Evolutionary conservation across 2,888 invertebrate species (phyloP).

Genomic region (Ferrisia virgata): DNA sequence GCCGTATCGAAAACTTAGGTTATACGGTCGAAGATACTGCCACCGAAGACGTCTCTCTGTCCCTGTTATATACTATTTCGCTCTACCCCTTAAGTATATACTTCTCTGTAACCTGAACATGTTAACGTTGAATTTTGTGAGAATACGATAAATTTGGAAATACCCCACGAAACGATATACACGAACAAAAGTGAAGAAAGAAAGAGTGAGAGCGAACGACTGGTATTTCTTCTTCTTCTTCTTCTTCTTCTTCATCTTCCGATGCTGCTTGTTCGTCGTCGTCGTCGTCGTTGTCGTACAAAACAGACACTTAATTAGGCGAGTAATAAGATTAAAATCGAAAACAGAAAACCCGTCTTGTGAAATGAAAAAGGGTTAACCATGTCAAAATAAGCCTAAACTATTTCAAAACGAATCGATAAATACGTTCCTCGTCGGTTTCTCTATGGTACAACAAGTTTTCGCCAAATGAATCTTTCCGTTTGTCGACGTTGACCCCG

Average conservation of each 20-base stretch:
- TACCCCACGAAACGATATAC: conserved; percentile 30
- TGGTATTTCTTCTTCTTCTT: no score
- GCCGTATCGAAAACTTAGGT: not conserved
- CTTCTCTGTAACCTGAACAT: not conserved
- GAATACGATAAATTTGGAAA: conserved; percentile 22
- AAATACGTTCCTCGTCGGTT: not conserved
- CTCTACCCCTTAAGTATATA: not conserved
- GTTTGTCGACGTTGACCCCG: not conserved
- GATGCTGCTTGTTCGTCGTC: not conserved
- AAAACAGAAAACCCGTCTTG: conserved; percentile 27
- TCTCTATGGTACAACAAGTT: no score
- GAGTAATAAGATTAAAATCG: conserved; percentile 38
- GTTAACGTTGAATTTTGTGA: conserved; percentile 22
- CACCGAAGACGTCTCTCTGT: no score
- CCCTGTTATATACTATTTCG: no score
- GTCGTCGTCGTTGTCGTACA: not conserved
- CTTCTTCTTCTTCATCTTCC: no score
- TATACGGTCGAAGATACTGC: not conserved
- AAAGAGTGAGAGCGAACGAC: no score
- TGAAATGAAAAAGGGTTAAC: conserved; percentile 20
- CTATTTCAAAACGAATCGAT: conserved; percentile 8
- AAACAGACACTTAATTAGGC: conserved; percentile 40
- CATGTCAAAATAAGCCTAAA: conserved; percentile 30
- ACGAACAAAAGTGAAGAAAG: not conserved
- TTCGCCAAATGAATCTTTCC: conserved; percentile 10